Evolutionary conservation across 2,797 vertebrate genomes (phyloP).

Genomic region (Malurus splendens): DNA sequence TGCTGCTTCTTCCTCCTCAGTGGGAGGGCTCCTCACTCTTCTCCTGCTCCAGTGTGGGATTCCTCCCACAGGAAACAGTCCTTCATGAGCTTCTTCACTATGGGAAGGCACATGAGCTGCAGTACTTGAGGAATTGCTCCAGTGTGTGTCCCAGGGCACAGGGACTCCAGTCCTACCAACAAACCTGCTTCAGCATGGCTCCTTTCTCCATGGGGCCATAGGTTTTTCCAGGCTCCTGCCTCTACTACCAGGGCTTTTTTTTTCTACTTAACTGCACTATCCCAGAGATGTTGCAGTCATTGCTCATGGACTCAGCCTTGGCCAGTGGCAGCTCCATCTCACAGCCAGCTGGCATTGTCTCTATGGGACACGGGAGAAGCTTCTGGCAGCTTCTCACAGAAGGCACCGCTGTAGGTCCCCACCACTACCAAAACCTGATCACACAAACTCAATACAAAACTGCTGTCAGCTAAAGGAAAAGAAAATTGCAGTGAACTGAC

Average conservation of each 20-base stretch:
- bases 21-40: not conserved
- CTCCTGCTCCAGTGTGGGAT: not conserved
- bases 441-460: not conserved
- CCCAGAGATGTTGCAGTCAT: rapidly evolving
- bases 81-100: not conserved
- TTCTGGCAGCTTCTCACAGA: not conserved
- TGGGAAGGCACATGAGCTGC: not conserved
- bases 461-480: constrained; percentile 47
- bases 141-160: not conserved
- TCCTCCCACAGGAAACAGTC: not conserved
- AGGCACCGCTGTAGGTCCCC: no score
- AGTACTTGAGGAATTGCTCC: not conserved
- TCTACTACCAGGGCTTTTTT: not conserved
- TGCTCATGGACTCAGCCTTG: not conserved
- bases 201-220: not conserved
- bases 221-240: not conserved
- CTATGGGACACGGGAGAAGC: rapidly evolving
- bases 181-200: not conserved
- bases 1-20: not conserved
- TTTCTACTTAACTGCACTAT: rapidly evolving
- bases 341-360: rapidly evolving
- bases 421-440: not conserved
- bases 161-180: not conserved
- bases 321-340: rapidly evolving
- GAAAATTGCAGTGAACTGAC: constrained; percentile 37